A percentile compares a stretch with the other conserved stretches of the same genome.
Conservation (phyloP, 2,797 vertebrate species). For the Ptychobarbus kaznakovi region DNA sequence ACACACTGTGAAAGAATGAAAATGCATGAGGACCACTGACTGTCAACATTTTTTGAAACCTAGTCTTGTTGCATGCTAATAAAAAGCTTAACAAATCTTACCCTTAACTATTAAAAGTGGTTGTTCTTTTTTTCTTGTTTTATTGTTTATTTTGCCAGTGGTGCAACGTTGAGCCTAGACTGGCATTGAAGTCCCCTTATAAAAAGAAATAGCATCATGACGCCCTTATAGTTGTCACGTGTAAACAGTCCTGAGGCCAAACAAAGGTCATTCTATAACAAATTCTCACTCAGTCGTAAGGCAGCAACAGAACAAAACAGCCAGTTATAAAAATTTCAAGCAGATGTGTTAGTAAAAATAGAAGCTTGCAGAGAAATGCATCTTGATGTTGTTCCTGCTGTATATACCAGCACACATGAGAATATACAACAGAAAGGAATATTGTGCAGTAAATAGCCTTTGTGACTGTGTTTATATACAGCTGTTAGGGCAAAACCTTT, state of each 20-base stretch:
- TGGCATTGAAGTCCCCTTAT: background rate
- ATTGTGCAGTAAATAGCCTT: conserved; percentile 15
- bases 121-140: background rate
- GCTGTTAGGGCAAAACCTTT: conserved; percentile 38
- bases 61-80: conserved; percentile 1
- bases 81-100: background rate
- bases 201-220: background rate
- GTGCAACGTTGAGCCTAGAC: background rate
- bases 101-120: background rate
- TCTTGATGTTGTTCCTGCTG: background rate
- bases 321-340: conserved; percentile 13
- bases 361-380: conserved; percentile 6
- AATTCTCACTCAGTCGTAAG: background rate
- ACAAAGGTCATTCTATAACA: conserved; percentile 9
- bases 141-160: background rate
- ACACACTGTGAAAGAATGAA: background rate
- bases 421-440: background rate
- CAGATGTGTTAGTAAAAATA: conserved; percentile 31
- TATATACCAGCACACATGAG: background rate
- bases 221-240: background rate
- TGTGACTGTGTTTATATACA: conserved; percentile 1
- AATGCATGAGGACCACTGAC: background rate
- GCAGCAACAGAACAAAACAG: background rate
- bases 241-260: conserved; percentile 3
- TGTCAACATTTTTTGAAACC: conserved; percentile 10